Conservation (phyloP, 1,140 invertebrate species). For the Meloidogyne floridensis region DNA sequence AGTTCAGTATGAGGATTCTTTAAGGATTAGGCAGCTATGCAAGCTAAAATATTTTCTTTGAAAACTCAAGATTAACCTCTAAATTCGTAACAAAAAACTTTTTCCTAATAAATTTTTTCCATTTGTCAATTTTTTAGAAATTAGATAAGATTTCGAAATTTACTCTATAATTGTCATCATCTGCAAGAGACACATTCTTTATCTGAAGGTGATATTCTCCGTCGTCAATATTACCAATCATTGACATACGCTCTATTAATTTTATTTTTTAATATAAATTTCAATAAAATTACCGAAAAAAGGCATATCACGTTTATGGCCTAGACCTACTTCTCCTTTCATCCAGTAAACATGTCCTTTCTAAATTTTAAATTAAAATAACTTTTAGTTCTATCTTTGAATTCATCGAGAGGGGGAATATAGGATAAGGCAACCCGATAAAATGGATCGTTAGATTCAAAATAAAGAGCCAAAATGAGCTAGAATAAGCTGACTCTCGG, state of each 20-base stretch:
- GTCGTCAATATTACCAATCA: constrained; percentile 30
- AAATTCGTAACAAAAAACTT: too few relatives aligned
- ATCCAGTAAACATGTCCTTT: constrained; percentile 31
- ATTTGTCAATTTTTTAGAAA: background rate
- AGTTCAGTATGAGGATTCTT: too few relatives aligned
- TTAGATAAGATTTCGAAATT: background rate
- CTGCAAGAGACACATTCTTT: constrained; percentile 27
- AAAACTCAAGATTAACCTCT: too few relatives aligned
- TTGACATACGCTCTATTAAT: constrained; percentile 24
- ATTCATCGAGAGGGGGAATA: background rate
- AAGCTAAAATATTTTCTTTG: too few relatives aligned
- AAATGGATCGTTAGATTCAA: too few relatives aligned
- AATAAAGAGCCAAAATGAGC: too few relatives aligned
- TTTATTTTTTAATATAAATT: background rate
- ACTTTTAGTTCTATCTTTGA: background rate
- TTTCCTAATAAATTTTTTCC: too few relatives aligned
- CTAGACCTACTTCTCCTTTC: constrained; percentile 25
- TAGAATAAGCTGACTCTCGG: too few relatives aligned
- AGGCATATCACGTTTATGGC: constrained; percentile 23
- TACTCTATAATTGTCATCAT: constrained; percentile 30
- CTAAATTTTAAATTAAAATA: constrained; percentile 11
- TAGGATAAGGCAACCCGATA: too few relatives aligned
- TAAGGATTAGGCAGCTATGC: too few relatives aligned
- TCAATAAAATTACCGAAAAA: constrained; percentile 12
- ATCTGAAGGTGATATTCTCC: constrained; percentile 35